These are phyloP conservation scores for Quiscalus mexicanus DNA, from an alignment of 2,113 vertebrate species.

Conservation along the genomic window DNA sequence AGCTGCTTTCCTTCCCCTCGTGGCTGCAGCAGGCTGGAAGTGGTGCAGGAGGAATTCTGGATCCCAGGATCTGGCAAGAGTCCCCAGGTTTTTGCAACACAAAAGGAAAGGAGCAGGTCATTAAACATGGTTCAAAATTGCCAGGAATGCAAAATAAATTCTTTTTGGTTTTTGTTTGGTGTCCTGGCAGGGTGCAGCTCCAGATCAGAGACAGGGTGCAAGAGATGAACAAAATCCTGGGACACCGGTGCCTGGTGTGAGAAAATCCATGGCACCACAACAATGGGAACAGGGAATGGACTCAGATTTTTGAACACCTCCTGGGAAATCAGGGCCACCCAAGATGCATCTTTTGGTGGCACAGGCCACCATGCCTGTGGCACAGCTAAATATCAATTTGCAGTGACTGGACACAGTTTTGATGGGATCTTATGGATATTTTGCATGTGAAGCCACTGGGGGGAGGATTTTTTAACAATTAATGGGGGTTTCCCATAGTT, in stretches of 20 bases:
- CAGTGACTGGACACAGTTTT: background rate
- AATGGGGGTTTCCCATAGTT: background rate
- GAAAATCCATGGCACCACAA: background rate
- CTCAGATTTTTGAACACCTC: background rate
- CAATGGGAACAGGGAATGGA: background rate
- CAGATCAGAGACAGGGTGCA: background rate
- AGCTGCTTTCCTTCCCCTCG: background rate
- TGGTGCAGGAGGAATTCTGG: background rate
- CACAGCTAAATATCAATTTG: background rate
- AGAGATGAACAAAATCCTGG: background rate
- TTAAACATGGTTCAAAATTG: accelerated
- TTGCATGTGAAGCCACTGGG: background rate
- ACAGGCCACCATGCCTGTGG: background rate
- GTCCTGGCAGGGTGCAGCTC: background rate
- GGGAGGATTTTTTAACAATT: background rate
- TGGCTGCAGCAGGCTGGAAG: background rate
- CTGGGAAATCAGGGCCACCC: background rate
- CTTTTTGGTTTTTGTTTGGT: background rate
- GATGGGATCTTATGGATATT: background rate
- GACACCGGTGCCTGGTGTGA: background rate
- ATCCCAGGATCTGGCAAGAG: background rate
- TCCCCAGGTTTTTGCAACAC: background rate
- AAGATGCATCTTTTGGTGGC: background rate
- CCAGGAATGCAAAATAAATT: background rate
- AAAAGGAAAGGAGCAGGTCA: background rate